Percentiles rank a stretch among this genome's conserved stretches.
Conservation (phyloP, 2,113 vertebrate genomes). For the Chaetorhynchus papuensis region DNA sequence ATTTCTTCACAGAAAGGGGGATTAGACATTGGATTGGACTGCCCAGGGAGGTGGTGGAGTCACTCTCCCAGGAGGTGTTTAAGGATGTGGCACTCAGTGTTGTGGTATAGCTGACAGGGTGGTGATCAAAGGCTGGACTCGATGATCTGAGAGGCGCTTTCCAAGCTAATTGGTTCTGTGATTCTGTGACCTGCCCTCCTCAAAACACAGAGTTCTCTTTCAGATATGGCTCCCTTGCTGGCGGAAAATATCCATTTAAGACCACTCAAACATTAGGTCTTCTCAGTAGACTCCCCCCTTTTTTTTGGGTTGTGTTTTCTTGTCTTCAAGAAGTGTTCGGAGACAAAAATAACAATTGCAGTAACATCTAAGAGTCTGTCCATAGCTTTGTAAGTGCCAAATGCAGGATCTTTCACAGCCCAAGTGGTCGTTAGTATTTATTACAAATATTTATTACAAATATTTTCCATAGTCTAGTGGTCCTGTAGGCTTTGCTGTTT, state of each 20-base stretch:
- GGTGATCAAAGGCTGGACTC: background rate
- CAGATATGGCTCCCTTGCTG: background rate
- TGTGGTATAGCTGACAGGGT: accelerated
- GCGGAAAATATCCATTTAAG: background rate
- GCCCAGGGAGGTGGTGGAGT: background rate
- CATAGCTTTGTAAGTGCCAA: background rate
- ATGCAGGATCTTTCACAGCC: background rate
- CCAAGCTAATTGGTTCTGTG: background rate
- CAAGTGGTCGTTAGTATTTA: background rate
- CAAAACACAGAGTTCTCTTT: background rate
- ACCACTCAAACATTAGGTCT: background rate
- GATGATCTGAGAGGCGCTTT: background rate
- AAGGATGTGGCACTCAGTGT: background rate
- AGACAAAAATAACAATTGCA: background rate
- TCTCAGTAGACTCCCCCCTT: background rate
- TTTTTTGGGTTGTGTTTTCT: background rate
- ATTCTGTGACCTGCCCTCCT: background rate
- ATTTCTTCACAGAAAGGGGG: background rate
- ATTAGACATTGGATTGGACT: background rate
- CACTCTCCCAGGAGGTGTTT: background rate
- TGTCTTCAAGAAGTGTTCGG: background rate
- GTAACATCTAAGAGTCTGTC: background rate
- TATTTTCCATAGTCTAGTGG: background rate
- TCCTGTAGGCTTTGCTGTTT: background rate
- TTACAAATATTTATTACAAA: background rate